Evolutionary conservation across 2,888 invertebrate species (phyloP).

Genomic region (Colostygia pectinataria): DNA sequence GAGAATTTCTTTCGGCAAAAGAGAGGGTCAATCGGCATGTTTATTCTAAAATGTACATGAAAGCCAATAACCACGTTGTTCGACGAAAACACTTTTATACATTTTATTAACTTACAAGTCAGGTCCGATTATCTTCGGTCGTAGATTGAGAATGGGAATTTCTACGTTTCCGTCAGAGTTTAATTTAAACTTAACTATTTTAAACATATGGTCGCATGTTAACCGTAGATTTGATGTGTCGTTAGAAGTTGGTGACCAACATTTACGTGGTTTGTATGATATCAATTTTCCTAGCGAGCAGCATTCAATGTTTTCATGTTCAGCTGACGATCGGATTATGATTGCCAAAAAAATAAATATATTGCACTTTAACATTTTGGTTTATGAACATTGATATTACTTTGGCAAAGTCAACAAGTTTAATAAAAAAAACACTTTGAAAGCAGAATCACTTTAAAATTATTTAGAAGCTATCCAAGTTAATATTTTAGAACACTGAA

Average conservation of each 20-base stretch:
- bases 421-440: too few species aligned
- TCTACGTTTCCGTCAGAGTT: conserved; percentile 29
- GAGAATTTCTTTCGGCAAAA: too few species aligned
- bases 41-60: too few species aligned
- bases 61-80: too few species aligned
- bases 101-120: conserved; percentile 42
- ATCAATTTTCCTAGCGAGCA: conserved; percentile 14
- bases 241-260: conserved; percentile 15
- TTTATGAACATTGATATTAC: conserved; percentile 4
- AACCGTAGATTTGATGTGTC: conserved; percentile 17
- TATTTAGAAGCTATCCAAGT: neutral
- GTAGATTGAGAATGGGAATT: conserved; percentile 17
- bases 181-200: conserved; percentile 9
- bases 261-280: conserved; percentile 10
- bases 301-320: conserved; percentile 15
- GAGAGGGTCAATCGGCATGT: too few species aligned
- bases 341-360: conserved; percentile 8
- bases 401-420: too few species aligned
- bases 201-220: conserved; percentile 1
- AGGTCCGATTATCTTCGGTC: conserved; percentile 23
- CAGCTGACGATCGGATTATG: conserved; percentile 1
- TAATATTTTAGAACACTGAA: neutral
- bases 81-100: too few species aligned
- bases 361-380: conserved; percentile 7
- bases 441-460: too few species aligned